Evolutionary conservation across 2,797 vertebrate species (phyloP), one percentile per base, ranked within the genome.

Genomic region (Sparidentex hasta): DNA sequence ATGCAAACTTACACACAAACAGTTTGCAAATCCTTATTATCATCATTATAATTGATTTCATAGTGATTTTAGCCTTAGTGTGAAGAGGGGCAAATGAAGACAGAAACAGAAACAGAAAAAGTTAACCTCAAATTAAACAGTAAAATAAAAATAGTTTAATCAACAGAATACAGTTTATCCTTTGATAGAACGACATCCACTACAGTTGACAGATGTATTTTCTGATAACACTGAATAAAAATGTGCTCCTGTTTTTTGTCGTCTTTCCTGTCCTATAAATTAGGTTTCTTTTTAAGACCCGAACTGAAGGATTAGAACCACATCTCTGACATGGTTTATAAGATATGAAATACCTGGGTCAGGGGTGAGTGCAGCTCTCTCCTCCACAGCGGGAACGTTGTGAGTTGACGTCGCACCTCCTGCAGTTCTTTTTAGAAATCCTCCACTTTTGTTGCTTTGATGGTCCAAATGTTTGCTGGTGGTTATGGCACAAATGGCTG

Each of bases 261-360:
- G 1, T 51, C 48, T 69, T 57, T 44, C 25, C 66, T 47, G 20
- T 57, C 18, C 46, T 61, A 17, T 52, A 51, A 59, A 41, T 51
- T 2, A 71, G 17, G 1, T 71, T n/a, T 43, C 51, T 43, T 27
- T 61, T 41, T 61, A 9, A n/a, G 9, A 58, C 14, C n/a, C 50
- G 17, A 44, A 11, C 33, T 16, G 2, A 38, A 27, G 51, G 8
- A 4, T 23, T 12, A 33, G 0, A 43, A 6, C 38, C 12, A 44
- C 14, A 63, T 1, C 25, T 29, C 50, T 21, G 48, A 17, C 52
- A 27, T n/a, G 38, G 56, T 23, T 23, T 41, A n/a, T 9, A 23
- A 58, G 21, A 59, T 8, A 25, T 41, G 59, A 0, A 5, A 0
- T 74, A 88, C 87, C 87, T 87, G 27, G 0, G 5, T 81, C 16